Percentiles rank a stretch among this genome's conserved stretches.
phyloP scores from a whole-genome alignment of 2,888 invertebrate species.

The Agonopterix heracliana region DNA sequence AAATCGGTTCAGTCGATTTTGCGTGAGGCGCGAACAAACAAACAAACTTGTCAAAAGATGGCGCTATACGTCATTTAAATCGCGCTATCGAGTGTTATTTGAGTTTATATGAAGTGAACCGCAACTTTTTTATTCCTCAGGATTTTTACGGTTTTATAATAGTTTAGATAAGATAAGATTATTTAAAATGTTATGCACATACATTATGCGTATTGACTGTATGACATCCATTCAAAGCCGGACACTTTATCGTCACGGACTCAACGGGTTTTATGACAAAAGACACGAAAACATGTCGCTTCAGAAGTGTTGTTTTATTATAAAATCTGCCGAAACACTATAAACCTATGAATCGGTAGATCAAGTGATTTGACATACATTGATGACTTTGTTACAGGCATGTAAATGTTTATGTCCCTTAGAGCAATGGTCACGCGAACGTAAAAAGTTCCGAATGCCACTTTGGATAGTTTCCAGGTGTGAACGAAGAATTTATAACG shows the following conservation, averaged over 20 bases:
- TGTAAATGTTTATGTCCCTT: slow-evolving; percentile 18
- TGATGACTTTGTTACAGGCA: slow-evolving; percentile 19
- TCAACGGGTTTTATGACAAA: slow-evolving; percentile 26
- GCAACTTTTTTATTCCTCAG: no score
- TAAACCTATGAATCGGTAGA: no score
- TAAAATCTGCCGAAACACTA: no score
- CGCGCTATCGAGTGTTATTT: no score
- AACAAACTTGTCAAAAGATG: no score
- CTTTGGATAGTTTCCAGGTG: slow-evolving; percentile 31
- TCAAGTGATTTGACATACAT: slow-evolving; percentile 15
- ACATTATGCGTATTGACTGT: slow-evolving; percentile 2
- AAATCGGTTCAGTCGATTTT: no score
- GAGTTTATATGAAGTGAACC: no score
- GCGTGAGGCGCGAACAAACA: no score
- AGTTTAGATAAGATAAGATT: no score
- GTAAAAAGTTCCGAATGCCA: neutral
- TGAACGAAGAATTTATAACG: slow-evolving; percentile 36
- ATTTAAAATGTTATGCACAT: neutral
- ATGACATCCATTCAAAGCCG: slow-evolving; percentile 16
- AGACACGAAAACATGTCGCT: slow-evolving; percentile 25
- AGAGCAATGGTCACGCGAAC: slow-evolving; percentile 14
- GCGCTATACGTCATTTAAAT: no score
- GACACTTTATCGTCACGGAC: slow-evolving; percentile 13
- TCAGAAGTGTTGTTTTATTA: neutral
- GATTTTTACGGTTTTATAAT: no score